phyloP scores from a whole-genome alignment of 2,888 invertebrate species.

The Noctua janthina region DNA sequence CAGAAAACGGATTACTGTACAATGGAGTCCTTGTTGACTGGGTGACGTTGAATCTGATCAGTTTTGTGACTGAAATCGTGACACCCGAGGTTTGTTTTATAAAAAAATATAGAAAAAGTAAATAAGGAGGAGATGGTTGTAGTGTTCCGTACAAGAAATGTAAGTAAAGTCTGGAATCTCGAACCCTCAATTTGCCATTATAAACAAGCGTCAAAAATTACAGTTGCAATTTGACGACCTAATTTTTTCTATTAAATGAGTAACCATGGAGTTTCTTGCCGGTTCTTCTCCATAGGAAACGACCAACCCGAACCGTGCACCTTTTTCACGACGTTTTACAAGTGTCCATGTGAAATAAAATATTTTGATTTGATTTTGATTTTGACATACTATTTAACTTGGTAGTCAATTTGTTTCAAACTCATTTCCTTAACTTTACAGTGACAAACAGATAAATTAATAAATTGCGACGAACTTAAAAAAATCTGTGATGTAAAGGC shows the following conservation, averaged over 20 bases:
- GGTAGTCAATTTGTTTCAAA: not conserved
- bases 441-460: not conserved
- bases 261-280: no score
- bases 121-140: not conserved
- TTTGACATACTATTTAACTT: no score
- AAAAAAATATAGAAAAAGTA: slow-evolving; percentile 26
- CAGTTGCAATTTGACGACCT: no score
- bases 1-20: slow-evolving; percentile 65
- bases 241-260: no score
- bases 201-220: no score
- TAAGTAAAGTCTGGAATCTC: no score
- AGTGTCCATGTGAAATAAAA: no score
- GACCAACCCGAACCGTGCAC: no score
- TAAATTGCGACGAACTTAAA: not conserved
- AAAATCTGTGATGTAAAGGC: not conserved
- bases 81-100: slow-evolving; percentile 37
- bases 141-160: slow-evolving; percentile 5
- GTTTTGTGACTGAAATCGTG: slow-evolving; percentile 42
- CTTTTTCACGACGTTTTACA: no score
- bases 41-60: slow-evolving; percentile 54
- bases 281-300: no score
- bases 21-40: slow-evolving; percentile 49
- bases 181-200: no score
- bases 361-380: no score
- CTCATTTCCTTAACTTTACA: not conserved